Base-by-base conservation (phyloP, 2,797 vertebrate species). In the Melanogrammus aeglefinus region DNA sequence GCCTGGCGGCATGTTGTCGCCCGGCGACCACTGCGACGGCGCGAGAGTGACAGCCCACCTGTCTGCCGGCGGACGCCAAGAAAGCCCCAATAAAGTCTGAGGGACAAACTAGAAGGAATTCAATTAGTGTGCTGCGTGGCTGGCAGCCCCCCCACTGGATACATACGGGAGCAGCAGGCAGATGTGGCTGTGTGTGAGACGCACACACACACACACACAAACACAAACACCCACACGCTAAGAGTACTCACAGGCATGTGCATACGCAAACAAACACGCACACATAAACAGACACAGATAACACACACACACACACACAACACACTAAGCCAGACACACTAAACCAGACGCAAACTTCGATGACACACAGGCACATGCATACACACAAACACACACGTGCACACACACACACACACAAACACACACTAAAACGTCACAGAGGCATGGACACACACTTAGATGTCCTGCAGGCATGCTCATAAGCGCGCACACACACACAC, bases 21-120 rank as follows among this genome's bases (percentile, higher is more conserved):
- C 4, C 35, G 47, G 13, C 18, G 5, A 21, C 33, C 82, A 82
- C 75, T 80, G 41, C 78, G 75, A 82, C 84, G 85, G 81, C 78
- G 83, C 84, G 85, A 85, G 76, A 83, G 82, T 86, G 86, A 86
- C 83, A 79, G 88, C 83, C 86, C 92, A 93, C 91, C 92, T 93
- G 92, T 92, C 92, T 84, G 85, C 78, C 73, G 82, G 70, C 79
- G 81, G 87, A 88, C 78, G 90, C 87, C 91, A 92, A 86, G 88
- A 90, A 87, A 83, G 71, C 88, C 78, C 84, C 74, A 88, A 87
- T 88, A 89, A 90, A 88, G 86, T 87, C 86, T 78, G 69, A 90
- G 83, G 80, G 88, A 88, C 89, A 91, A 91, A 87, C 79, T 86
- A 90, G 83, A 84, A 85, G 82, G 77, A 91, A 92, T 92, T 93